These are phyloP conservation scores for Carabus problematicus DNA, from an alignment of 2,888 invertebrate species.

Conservation along the genomic window DNA sequence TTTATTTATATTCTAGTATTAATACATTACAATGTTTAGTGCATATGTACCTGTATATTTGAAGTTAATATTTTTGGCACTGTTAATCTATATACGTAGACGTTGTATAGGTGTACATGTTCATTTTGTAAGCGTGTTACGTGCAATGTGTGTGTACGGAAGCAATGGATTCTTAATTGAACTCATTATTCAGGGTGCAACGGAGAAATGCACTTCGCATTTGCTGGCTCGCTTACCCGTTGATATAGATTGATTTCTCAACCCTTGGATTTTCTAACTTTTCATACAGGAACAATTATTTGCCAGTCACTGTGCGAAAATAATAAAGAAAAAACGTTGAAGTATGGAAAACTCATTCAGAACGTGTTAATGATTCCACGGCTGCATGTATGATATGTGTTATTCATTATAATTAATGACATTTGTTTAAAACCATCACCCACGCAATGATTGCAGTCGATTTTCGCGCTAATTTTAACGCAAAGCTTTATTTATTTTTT, in stretches of 20 bases:
- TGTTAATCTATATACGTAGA: too few relatives aligned
- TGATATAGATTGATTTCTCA: slow-evolving; percentile 31
- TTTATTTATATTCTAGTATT: too few relatives aligned
- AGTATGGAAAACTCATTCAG: slow-evolving; percentile 38
- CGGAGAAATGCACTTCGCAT: slow-evolving; percentile 29
- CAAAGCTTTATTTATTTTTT: slow-evolving; percentile 2
- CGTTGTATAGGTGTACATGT: too few relatives aligned
- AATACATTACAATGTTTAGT: too few relatives aligned
- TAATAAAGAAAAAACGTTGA: slow-evolving; percentile 38
- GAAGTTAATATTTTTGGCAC: too few relatives aligned
- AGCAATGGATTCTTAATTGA: slow-evolving; percentile 31
- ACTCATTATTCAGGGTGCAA: slow-evolving; percentile 33
- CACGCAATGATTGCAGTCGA: slow-evolving; percentile 14
- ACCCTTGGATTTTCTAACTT: slow-evolving; percentile 19
- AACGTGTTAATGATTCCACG: slow-evolving; percentile 33
- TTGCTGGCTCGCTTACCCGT: not conserved
- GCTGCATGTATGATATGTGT: slow-evolving; percentile 36
- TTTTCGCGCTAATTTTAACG: slow-evolving; percentile 16
- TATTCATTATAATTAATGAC: slow-evolving; percentile 37
- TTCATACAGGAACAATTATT: slow-evolving; percentile 38
- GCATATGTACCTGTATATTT: too few relatives aligned
- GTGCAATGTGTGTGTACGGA: too few relatives aligned
- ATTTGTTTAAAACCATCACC: slow-evolving; percentile 32
- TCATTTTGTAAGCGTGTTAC: too few relatives aligned
- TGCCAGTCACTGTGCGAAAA: slow-evolving; percentile 22